Base-by-base conservation (phyloP, 2,888 invertebrate genomes). In the Pachydiplax longipennis region DNA sequence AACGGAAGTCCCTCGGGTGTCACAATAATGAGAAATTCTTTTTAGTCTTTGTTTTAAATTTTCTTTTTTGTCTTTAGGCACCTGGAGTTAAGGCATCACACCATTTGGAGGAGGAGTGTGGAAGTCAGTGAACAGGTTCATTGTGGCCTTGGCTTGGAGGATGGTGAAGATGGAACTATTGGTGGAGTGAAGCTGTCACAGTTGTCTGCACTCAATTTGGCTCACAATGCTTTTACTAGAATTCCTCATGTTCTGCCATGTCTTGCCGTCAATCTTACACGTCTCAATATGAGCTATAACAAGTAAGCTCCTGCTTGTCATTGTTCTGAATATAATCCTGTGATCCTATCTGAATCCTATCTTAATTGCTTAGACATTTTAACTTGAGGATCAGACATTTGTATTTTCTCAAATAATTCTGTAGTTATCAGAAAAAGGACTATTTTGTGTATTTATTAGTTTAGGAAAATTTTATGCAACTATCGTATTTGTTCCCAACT, bases 271-370 rank as follows among this genome's bases (percentile, higher is more conserved):
- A 96, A 96, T 92, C 95, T 99, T 48, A 97, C 97, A 0, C 95
- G 98, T 73, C 95, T 99, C 25, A 99, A 99, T 93, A 96, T 99
- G 95, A 97, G 98, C 0, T 98, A 98, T 93, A 99, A 99, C 94
- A 96, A 96, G 91, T 94, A 91, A 91, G 92, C 37, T 37, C 37
- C 3, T 37, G 37, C 37, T 37, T 37, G 37, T 37, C 37, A 37
- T 37, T 37, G n/a, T n/a, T n/a, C n/a, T n/a, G n/a, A n/a, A n/a
- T n/a, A n/a, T n/a, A n/a, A n/a, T n/a, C n/a, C n/a, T n/a, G n/a
- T n/a, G n/a, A n/a, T n/a, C n/a, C n/a, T n/a, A n/a, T n/a, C n/a
- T n/a, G n/a, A n/a, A n/a, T n/a, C n/a, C 6, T 40, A 6, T 6
- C 40, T 40, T 44, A 6, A 1, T 44, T 44, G 44, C 44, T 10